A percentile compares a stretch with the other conserved stretches of the same genome.
These are phyloP conservation scores for Linnaemya vulpina DNA, from an alignment of 2,888 invertebrate species.

Conservation along the genomic window DNA sequence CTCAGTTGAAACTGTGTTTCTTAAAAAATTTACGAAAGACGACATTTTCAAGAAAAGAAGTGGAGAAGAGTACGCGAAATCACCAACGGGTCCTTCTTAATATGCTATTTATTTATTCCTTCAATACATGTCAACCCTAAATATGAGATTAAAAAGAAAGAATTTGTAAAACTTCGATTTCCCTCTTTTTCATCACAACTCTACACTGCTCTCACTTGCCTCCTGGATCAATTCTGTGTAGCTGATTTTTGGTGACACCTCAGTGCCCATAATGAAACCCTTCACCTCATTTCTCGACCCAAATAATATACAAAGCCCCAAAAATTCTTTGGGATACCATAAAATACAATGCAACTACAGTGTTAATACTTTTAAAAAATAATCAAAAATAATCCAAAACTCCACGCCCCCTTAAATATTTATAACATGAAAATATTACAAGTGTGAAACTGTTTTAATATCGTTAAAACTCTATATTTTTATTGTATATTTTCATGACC, in stretches of 20 bases:
- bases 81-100: too few species aligned
- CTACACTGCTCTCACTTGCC: too few species aligned
- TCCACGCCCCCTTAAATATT: background rate
- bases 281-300: background rate
- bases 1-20: too few species aligned
- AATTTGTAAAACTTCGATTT: background rate
- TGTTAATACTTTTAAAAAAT: too few species aligned
- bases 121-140: too few species aligned
- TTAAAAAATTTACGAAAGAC: too few species aligned
- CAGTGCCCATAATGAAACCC: background rate
- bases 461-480: slow-evolving; percentile 17
- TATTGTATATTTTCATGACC: slow-evolving; percentile 55
- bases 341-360: background rate
- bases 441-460: slow-evolving; percentile 14
- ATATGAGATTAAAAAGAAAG: background rate
- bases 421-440: slow-evolving; percentile 1
- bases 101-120: too few species aligned
- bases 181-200: background rate
- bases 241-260: background rate
- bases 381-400: background rate
- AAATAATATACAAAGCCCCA: background rate
- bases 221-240: too few species aligned
- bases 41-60: too few species aligned
- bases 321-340: too few species aligned
- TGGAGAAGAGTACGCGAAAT: too few species aligned